Conservation (phyloP, 1,140 invertebrate genomes). For the Macrocentrus cingulum region DNA sequence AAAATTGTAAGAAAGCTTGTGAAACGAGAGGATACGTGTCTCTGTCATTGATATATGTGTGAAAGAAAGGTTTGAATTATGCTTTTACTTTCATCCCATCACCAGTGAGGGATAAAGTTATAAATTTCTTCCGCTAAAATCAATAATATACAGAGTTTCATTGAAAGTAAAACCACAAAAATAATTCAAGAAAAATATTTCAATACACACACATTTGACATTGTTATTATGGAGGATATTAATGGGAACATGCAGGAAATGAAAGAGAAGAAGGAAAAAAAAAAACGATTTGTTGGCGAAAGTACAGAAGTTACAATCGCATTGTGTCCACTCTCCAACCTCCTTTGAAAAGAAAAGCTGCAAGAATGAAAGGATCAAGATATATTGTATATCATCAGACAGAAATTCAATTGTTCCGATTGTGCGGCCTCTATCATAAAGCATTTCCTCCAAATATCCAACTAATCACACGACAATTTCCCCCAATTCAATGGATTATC, state of each 20-base stretch:
- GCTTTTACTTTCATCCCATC: too few species aligned
- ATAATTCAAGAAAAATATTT: neutral
- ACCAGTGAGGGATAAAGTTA: too few species aligned
- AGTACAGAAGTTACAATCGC: conserved; percentile 13
- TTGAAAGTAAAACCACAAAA: conserved; percentile 11
- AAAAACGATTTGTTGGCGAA: conserved; percentile 17
- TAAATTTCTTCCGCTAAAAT: too few species aligned
- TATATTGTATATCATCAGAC: conserved; percentile 10
- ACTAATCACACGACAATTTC: too few species aligned
- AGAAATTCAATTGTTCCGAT: conserved; percentile 2
- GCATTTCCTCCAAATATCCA: too few species aligned
- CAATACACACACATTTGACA: neutral
- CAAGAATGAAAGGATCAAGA: conserved; percentile 19
- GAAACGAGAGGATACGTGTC: too few species aligned
- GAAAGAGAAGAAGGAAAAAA: conserved; percentile 12
- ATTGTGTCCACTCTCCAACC: conserved; percentile 15
- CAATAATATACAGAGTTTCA: too few species aligned
- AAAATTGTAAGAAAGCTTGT: too few species aligned
- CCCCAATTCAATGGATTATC: too few species aligned
- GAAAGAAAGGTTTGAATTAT: too few species aligned
- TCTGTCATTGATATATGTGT: too few species aligned
- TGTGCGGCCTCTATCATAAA: too few species aligned
- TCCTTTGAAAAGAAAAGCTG: conserved; percentile 5
- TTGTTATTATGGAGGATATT: neutral
- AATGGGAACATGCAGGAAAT: conserved; percentile 10